Base-by-base conservation (phyloP, 2,113 vertebrate species). In the Siniperca chuatsi region DNA sequence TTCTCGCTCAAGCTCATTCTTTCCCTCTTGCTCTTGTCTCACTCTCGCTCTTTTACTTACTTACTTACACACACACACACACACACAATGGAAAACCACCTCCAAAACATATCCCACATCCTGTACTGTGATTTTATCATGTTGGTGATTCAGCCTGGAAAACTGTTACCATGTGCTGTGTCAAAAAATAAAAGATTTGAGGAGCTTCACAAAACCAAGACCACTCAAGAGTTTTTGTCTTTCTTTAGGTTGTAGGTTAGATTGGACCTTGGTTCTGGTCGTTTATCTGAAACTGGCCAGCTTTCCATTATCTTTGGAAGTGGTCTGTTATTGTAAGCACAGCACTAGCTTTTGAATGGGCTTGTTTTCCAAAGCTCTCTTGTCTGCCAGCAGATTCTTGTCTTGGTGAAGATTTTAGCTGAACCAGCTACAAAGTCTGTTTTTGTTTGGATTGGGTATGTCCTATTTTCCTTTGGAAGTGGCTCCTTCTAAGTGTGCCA, bases 301-400 rank as follows among this genome's bases (percentile, higher is more conserved):
- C 58, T 87, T 87, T 87, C 70, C 71, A 54, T 86, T 86, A 84
- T 91, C 78, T 87, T 82, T 92, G 80, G 74, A 90, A 79, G 57
- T 75, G 81, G 55, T 65, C 61, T 92, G 81, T 90, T 86, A 16
- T 92, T 86, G 65, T 75, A 85, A 82, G 78, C 66, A 61, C 48
- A 85, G 79, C 73, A 64, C 37, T 80, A 71, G 79, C 78, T 73
- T 90, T 89, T 89, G 82, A 90, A 84, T 88, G 60, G 69, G 29
- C 35, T 65, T 87, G 57, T 94, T 90, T 94, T 90, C 84, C 83
- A 87, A 78, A 86, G 79, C 60, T 21, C 61, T 58, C 67, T 48
- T 29, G 65, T 88, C 70, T 84, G 85, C 86, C 83, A 83, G 71
- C 79, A 77, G 86, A 92, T 93, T 94, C 82, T 86, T 86, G 88